These are phyloP conservation scores for Saccopteryx bilineata DNA, from an alignment of 2,113 vertebrate species.

Conservation along the genomic window DNA sequence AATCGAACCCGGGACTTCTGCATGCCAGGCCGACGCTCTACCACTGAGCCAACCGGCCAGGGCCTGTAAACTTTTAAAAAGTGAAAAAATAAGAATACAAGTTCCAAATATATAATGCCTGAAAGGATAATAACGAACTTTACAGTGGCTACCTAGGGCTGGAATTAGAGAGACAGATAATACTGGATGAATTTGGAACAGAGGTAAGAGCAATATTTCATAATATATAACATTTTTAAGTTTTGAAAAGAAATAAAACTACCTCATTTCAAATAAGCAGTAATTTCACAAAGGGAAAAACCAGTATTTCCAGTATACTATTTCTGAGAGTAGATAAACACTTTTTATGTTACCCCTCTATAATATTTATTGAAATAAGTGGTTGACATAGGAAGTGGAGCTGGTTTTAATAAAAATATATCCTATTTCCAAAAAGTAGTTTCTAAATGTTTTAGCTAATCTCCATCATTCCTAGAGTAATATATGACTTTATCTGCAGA, in stretches of 20 bases:
- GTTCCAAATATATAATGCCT: background rate
- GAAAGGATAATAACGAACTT: background rate
- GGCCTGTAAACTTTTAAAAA: background rate
- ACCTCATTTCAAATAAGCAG: slow-evolving; percentile 10
- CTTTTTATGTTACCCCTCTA: background rate
- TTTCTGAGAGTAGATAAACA: background rate
- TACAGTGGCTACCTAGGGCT: background rate
- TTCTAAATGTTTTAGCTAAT: background rate
- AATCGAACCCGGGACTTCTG: no score
- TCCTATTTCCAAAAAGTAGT: background rate
- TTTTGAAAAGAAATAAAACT: background rate
- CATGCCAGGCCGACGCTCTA: no score
- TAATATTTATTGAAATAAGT: background rate
- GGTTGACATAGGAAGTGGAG: background rate
- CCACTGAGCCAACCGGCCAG: no score
- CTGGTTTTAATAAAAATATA: background rate
- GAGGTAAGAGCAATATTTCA: background rate
- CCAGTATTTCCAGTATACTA: background rate
- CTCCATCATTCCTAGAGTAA: background rate
- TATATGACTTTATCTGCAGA: background rate
- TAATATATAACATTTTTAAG: background rate
- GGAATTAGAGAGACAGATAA: background rate
- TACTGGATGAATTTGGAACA: background rate
- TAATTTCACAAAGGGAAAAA: slow-evolving; percentile 4
- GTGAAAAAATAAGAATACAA: background rate